Evolutionary conservation across 2,888 invertebrate species (phyloP), one percentile per base, ranked within the genome.

Genomic region (Pristionchus arcanus): DNA sequence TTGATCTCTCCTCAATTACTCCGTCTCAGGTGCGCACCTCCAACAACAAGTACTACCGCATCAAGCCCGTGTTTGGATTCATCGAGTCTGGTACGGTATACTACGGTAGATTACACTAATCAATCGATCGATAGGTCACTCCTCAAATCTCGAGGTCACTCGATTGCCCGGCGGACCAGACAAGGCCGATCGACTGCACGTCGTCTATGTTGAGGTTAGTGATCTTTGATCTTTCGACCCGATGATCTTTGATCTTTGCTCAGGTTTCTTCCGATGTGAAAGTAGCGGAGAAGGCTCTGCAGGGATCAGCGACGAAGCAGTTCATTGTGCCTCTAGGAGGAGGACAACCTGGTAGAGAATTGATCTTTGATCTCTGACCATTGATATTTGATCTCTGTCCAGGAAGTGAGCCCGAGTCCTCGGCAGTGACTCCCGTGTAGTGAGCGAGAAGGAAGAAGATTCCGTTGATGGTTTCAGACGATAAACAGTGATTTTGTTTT

Each of bases 41-140:
- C 85, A 85, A 85, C 85, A 85, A 85, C 85, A 85, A 85, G 85
- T 55, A 63, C 59, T 85, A 85, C 85, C 85, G 85, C 21, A 63
- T 85, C 85, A 85, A 85, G 85, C 85, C 85, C 59, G 85, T 85
- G n/a, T 81, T 81, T 28, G 81, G 81, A 13, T 81, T 81, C 49
- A 81, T 81, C 81, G 81, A 81, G 0, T 7, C 81, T 28, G 81
- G 81, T 81, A 25, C 49, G 74, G 19, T 13, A 37, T 11, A 37
- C 21, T 74, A 63, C 63, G 63, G 63, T 63, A 63, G 37, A 16
- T 9, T 2, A 63, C 63, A 15, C 31, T 13, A 53, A 81, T 53
- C 28, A 28, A 53, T 81, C 34, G 49, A 28, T 74, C 16, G 1
- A 31, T 19, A 81, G 81, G 81, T 49, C 49, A 81, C 11, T 49